Conservation (phyloP, 2,888 invertebrate genomes). For the Frankliniella fusca region DNA sequence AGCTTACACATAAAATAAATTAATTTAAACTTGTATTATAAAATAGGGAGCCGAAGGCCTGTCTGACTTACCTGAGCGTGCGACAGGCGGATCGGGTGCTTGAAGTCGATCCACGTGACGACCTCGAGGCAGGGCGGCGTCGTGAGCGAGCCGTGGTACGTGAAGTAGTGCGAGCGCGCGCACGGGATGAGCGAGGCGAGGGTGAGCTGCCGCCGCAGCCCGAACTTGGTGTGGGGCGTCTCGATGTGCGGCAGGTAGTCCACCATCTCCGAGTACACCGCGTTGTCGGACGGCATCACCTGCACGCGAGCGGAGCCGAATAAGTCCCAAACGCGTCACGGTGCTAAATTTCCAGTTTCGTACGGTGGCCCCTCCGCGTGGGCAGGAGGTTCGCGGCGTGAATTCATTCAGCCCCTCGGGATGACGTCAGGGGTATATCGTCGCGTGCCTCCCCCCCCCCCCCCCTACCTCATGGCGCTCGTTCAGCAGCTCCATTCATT, state of each 20-base stretch:
- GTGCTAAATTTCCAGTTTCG: too few relatives aligned
- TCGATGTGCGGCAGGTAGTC: conserved; percentile 55
- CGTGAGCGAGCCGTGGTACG: conserved; percentile 79
- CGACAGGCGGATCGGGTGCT: conserved; percentile 63
- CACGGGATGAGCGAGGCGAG: conserved; percentile 55
- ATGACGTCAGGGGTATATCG: too few relatives aligned
- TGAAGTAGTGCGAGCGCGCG: conserved; percentile 65
- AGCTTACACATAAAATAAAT: too few relatives aligned
- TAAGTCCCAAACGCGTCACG: neutral
- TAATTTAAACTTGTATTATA: too few relatives aligned
- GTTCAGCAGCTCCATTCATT: too few relatives aligned
- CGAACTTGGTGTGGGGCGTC: conserved; percentile 52
- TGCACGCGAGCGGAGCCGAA: neutral
- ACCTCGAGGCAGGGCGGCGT: conserved; percentile 83
- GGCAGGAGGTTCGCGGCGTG: too few relatives aligned
- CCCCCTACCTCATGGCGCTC: neutral
- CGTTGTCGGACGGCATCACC: conserved; percentile 42
- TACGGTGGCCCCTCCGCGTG: too few relatives aligned
- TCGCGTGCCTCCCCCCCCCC: neutral
- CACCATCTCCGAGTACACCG: conserved; percentile 58
- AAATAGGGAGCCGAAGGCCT: too few relatives aligned
- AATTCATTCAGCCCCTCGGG: too few relatives aligned
- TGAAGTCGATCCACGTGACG: conserved; percentile 81
- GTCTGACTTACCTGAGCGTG: conserved; percentile 57
- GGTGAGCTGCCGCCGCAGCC: conserved; percentile 52